Conservation (phyloP, 1,140 invertebrate genomes). For the Zaprionus ghesquierei region DNA sequence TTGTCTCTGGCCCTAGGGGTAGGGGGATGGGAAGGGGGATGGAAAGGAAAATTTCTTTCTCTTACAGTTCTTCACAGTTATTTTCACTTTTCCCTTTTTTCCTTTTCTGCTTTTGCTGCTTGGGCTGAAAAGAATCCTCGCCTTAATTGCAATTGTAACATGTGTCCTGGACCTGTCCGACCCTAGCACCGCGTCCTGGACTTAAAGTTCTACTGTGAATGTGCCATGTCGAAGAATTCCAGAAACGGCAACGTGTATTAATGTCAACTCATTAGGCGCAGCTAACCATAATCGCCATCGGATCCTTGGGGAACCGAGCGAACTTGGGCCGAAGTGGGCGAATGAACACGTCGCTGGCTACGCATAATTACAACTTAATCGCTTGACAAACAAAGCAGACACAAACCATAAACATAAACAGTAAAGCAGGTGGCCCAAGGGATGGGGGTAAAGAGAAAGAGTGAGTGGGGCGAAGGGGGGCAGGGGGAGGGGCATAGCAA, state of each 20-base stretch:
- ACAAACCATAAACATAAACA: slow-evolving; percentile 64
- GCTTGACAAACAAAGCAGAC: slow-evolving; percentile 75
- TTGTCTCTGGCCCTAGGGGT: neutral
- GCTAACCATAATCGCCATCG: slow-evolving; percentile 58
- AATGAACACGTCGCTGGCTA: slow-evolving; percentile 68
- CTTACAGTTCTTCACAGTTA: neutral
- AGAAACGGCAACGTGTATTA: slow-evolving; percentile 41
- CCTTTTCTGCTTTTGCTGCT: neutral
- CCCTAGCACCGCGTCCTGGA: neutral
- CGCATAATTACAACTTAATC: slow-evolving; percentile 79
- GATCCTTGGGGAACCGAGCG: slow-evolving; percentile 26
- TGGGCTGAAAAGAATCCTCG: neutral
- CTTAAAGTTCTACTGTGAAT: slow-evolving; percentile 13
- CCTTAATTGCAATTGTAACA: slow-evolving; percentile 40
- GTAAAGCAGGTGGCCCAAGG: slow-evolving; percentile 39
- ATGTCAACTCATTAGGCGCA: slow-evolving; percentile 71
- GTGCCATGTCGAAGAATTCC: slow-evolving; percentile 2
- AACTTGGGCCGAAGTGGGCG: neutral
- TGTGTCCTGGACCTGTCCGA: slow-evolving; percentile 8
- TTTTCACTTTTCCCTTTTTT: neutral
- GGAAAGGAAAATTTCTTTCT: neutral
- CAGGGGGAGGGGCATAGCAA: neutral
- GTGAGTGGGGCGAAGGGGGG: neutral
- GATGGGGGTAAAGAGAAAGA: neutral
- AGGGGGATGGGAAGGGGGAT: neutral